These are phyloP conservation scores for Petromus typicus DNA, from an alignment of 2,113 vertebrate species.

Conservation along the genomic window DNA sequence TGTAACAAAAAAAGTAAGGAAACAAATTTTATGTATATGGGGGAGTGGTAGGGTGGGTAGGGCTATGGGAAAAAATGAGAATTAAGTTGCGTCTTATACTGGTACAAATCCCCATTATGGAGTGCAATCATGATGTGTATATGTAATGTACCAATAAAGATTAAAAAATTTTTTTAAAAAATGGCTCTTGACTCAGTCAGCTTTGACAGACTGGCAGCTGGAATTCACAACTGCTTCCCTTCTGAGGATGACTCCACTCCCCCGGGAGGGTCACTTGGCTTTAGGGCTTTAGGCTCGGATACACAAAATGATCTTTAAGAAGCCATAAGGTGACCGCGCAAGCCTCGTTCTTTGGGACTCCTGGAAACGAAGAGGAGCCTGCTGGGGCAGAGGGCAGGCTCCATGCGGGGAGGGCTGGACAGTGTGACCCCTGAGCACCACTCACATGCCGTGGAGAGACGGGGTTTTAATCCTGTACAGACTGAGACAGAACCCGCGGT, in stretches of 20 bases:
- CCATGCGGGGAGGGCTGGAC: not conserved
- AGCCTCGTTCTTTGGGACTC: rapidly evolving
- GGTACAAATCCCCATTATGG: too few species aligned
- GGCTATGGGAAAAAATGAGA: too few species aligned
- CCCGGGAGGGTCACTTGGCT: not conserved
- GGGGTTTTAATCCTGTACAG: not conserved
- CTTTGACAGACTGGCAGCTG: not conserved
- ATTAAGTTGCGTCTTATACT: too few species aligned
- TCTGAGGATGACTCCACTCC: not conserved
- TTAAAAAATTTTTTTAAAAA: too few species aligned
- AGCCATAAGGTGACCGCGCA: not conserved
- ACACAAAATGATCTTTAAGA: not conserved
- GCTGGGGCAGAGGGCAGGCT: not conserved
- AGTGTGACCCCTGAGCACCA: not conserved
- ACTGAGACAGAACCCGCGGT: not conserved
- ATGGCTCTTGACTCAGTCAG: rapidly evolving
- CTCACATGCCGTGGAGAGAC: not conserved
- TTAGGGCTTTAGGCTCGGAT: not conserved
- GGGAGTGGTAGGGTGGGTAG: too few species aligned
- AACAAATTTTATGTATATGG: too few species aligned
- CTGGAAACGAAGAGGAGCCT: not conserved
- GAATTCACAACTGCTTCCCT: not conserved
- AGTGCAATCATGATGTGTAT: too few species aligned
- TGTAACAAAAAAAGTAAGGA: too few species aligned
- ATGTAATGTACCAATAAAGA: too few species aligned